These are phyloP conservation scores for Morinoia aosen DNA, from an alignment of 2,888 invertebrate genomes.

Conservation along the genomic window DNA sequence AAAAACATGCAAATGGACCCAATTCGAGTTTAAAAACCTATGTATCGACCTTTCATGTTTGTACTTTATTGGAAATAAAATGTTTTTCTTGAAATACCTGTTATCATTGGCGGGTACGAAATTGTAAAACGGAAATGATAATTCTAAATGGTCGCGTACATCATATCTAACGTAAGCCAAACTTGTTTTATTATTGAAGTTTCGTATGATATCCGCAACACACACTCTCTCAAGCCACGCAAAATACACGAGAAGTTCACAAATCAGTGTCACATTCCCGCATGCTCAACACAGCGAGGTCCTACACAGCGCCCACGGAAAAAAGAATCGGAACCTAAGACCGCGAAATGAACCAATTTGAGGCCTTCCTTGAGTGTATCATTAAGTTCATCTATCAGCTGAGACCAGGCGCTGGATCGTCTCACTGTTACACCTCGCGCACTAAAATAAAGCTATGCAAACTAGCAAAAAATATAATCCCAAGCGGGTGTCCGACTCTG, in stretches of 20 bases:
- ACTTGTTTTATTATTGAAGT: neutral
- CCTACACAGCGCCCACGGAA: neutral
- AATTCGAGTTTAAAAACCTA: too few relatives aligned
- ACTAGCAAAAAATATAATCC: conserved; percentile 34
- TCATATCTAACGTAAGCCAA: neutral
- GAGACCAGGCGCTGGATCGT: neutral
- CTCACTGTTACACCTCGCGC: neutral
- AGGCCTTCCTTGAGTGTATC: conserved; percentile 19
- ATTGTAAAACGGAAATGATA: neutral
- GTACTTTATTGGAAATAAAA: too few relatives aligned
- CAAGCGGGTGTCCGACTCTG: neutral
- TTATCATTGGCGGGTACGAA: neutral
- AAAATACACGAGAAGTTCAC: neutral
- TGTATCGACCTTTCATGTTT: too few relatives aligned
- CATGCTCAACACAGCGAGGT: neutral
- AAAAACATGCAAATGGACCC: too few relatives aligned
- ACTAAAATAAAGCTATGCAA: conserved; percentile 44
- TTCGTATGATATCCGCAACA: neutral
- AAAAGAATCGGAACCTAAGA: neutral
- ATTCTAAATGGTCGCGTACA: neutral
- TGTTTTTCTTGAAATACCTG: neutral
- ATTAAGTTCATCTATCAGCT: conserved; percentile 30
- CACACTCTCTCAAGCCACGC: neutral
- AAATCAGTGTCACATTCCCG: neutral
- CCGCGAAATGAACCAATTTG: conserved; percentile 6